Base-by-base conservation (phyloP, 2,888 invertebrate genomes). In the Periphyllus acericola region DNA sequence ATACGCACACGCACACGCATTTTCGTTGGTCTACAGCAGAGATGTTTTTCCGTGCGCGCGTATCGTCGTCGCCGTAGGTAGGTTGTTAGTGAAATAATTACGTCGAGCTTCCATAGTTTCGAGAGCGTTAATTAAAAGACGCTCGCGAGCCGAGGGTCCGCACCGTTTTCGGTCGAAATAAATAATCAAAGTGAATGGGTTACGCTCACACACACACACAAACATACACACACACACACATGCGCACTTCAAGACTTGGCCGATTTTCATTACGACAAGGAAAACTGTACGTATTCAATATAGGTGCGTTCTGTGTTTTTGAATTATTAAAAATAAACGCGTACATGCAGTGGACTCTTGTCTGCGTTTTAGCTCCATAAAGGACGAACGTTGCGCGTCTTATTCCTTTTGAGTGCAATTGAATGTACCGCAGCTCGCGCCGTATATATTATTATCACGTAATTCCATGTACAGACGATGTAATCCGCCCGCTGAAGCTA, bases 281-380 rank as follows among this genome's bases (percentile, higher is more conserved):
- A 46, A 46, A 55, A 36, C 21, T 32, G 46, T 46, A 29, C 36
- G 32, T 32, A 32, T 6, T 36, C 14, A 68, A 21, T 68, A 46
- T 29, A 29, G 9, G 17, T 32, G 40, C 2, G 29, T 71, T 60
- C 60, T 21, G 74, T 40, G 29, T 74, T 75, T 83, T 75, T 83
- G 83, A 83, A 83, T 83, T 83, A 83, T 83, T 83, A 75, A 74
- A 75, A 83, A 75, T 83, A 75, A 83, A 74, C 60, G 25, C 25
- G 32, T 25, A 25, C 36, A n/a, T n/a, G n/a, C n/a, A 80, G 40
- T 66, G 80, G 36, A 74, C 80, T 29, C 21, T 34, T 21, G 34
- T 68, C 14, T 36, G 81, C 46, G 82, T 83, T 34, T 83, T 72
- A 52, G 71, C 52, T n/a, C 25, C 8, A 21, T 11, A n/a, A 83